Base-by-base conservation (phyloP, 2,797 vertebrate genomes). In the Kryptolebias ocellatus region DNA sequence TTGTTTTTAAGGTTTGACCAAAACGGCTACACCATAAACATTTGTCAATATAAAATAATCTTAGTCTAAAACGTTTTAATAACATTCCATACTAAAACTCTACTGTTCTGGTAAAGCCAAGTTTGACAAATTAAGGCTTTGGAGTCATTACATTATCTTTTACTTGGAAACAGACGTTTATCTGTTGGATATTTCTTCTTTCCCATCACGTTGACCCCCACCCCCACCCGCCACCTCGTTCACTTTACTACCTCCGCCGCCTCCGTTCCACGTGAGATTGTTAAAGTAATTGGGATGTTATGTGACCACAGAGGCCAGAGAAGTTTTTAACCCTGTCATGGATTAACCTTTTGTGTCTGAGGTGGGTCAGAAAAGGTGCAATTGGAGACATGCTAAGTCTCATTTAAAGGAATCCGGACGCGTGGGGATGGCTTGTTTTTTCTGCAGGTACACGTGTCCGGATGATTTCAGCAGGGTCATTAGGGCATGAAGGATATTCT, bases 131-230 rank as follows among this genome's bases (percentile, higher is more conserved):
- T 97, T 95, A 97, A 96, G 93, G 94, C 95, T 93, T 93, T 91
- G 92, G 93, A 96, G 95, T 96, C 95, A 95, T 97, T 96, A 96
- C 95, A 98, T 98, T 97, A 97, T 98, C 96, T 98, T 93, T 92
- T 92, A 92, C 95, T 96, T 89, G 67, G 87, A 95, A 92, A 94
- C 94, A 96, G 95, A 97, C 95, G 96, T 96, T 97, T 97, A 96
- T 96, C 95, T 95, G 87, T 94, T 93, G 92, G 90, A 93, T 95
- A 96, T 96, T 94, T 94, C 92, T 93, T 83, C 56, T 69, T 76
- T 78, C 54, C 75, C 79, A 59, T 85, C 85, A 76, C 74, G 61
- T 72, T 76, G 50, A 39, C 37, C 8, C 37, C 6, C 51, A 1
- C 49, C 58, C 5, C 53, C 5, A 5, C 28, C 65, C 46, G 0